Evolutionary conservation across 2,113 vertebrate genomes (phyloP).

Genomic region (Eclectus roratus): DNA sequence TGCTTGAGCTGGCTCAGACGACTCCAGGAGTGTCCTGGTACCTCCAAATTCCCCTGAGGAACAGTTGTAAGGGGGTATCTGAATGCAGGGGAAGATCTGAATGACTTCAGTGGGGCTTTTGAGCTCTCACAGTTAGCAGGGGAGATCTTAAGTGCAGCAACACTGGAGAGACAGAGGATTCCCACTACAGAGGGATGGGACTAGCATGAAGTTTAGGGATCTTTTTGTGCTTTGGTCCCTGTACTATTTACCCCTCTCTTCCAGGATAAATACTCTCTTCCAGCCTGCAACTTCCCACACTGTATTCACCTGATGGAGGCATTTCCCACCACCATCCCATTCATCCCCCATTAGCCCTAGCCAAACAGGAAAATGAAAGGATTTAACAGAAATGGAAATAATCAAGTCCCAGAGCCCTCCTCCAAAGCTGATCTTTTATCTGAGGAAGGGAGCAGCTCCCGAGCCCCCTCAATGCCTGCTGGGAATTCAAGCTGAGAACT

Average conservation of each 20-base stretch:
- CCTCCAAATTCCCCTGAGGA: not conserved
- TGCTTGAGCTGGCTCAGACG: not conserved
- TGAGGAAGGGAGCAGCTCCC: not conserved
- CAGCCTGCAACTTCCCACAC: not conserved
- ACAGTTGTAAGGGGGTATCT: not conserved
- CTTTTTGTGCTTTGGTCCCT: not conserved
- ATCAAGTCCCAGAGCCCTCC: not conserved
- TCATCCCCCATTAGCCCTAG: not conserved
- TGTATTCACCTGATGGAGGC: rapidly evolving
- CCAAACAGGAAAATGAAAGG: not conserved
- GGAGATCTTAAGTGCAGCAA: not conserved
- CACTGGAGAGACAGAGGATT: not conserved
- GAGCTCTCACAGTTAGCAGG: not conserved
- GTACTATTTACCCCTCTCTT: not conserved
- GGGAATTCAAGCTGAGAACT: not conserved
- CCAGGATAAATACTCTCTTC: not conserved
- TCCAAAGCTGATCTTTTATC: not conserved
- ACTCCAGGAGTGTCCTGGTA: not conserved
- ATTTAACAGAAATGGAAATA: not conserved
- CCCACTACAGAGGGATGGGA: not conserved
- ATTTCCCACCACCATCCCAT: not conserved
- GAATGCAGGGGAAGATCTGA: not conserved
- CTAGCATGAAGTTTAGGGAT: not conserved
- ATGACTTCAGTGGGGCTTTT: not conserved
- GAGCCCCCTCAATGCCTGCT: rapidly evolving